Conservation (phyloP, 1,140 invertebrate genomes). For the Drosophila teissieri region DNA sequence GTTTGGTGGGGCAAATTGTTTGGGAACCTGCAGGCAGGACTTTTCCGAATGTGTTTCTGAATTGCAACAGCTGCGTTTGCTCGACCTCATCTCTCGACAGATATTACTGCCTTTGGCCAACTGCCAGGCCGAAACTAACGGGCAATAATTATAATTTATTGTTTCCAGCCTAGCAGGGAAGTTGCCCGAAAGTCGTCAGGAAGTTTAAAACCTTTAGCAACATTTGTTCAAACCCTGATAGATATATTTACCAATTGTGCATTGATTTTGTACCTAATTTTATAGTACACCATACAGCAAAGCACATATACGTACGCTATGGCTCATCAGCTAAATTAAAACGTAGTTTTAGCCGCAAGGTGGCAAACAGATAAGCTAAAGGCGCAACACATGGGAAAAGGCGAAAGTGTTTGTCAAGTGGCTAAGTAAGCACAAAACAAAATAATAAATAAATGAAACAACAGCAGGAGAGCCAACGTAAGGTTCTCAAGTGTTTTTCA, state of each 20-base stretch:
- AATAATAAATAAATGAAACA: neutral
- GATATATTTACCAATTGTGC: too few relatives aligned
- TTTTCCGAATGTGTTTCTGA: slow-evolving; percentile 20
- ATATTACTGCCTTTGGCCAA: slow-evolving; percentile 51
- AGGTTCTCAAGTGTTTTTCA: slow-evolving; percentile 1
- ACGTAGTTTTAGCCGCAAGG: slow-evolving; percentile 16
- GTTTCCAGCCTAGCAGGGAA: neutral
- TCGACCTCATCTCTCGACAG: slow-evolving; percentile 10
- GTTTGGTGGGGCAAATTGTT: slow-evolving; percentile 9
- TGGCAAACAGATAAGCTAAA: slow-evolving; percentile 38
- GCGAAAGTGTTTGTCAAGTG: slow-evolving; percentile 35
- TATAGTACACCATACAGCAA: neutral
- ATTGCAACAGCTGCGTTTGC: slow-evolving; percentile 48
- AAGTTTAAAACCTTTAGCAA: neutral
- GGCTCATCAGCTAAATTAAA: slow-evolving; percentile 29
- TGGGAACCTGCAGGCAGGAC: slow-evolving; percentile 24
- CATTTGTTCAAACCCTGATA: too few relatives aligned
- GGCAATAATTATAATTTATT: slow-evolving; percentile 70
- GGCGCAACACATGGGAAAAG: slow-evolving; percentile 3
- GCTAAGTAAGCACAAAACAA: slow-evolving; percentile 12
- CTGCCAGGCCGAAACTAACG: slow-evolving; percentile 55
- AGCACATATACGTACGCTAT: neutral
- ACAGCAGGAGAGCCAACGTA: neutral
- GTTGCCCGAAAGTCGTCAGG: neutral
- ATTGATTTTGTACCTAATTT: too few relatives aligned